A percentile compares a stretch with the other conserved stretches of the same genome.
Conservation (phyloP, 92 coral and sea anemone species). For the Zoanthus solanderi region DNA sequence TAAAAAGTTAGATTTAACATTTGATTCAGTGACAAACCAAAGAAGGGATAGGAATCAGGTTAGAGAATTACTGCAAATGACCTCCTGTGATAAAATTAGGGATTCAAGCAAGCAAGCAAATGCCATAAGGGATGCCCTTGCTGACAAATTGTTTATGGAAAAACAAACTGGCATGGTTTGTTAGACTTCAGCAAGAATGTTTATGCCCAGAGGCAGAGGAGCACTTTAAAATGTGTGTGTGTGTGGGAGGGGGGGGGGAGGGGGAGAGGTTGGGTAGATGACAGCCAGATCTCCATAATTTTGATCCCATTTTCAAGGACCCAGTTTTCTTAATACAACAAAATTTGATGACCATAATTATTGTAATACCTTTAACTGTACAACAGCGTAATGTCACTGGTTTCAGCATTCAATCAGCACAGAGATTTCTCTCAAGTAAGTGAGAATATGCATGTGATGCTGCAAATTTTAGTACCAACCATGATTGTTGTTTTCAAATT, state of each 20-base stretch:
- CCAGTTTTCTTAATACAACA: too few relatives aligned
- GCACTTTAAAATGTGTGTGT: too few relatives aligned
- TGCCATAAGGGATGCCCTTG: slow-evolving; percentile 38
- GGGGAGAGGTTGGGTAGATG: too few relatives aligned
- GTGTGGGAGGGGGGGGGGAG: too few relatives aligned
- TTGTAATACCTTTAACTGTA: too few relatives aligned
- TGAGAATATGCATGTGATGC: slow-evolving; percentile 10
- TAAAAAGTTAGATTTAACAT: slow-evolving; percentile 41
- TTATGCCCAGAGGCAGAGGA: too few relatives aligned
- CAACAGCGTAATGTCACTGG: background rate
- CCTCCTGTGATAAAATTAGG: slow-evolving; percentile 49
- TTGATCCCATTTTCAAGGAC: too few relatives aligned
- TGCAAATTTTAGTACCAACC: background rate
- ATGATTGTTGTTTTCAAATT: background rate
- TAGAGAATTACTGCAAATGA: slow-evolving; percentile 51
- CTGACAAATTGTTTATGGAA: background rate
- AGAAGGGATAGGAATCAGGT: slow-evolving; percentile 44
- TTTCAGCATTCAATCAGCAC: slow-evolving; percentile 11
- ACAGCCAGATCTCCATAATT: too few relatives aligned
- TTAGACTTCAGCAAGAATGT: too few relatives aligned
- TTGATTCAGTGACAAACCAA: slow-evolving; percentile 50
- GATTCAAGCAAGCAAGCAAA: slow-evolving; percentile 58
- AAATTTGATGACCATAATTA: too few relatives aligned
- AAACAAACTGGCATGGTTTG: too few relatives aligned
- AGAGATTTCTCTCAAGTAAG: background rate